Conservation (phyloP, 2,113 vertebrate genomes). For the Spilogale gracilis region DNA sequence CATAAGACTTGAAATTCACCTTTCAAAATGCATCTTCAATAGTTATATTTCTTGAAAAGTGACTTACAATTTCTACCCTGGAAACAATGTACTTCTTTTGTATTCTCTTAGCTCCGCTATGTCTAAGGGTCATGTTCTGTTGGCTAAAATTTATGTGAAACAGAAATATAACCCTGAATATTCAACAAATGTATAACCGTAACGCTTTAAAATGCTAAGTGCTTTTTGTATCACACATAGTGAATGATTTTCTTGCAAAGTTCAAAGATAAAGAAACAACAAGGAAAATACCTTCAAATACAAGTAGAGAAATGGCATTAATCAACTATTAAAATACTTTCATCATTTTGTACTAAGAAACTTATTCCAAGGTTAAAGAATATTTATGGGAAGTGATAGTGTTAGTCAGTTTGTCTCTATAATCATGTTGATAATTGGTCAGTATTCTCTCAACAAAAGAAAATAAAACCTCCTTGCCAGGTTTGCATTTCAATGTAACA, state of each 20-base stretch:
- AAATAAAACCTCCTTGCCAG: not conserved
- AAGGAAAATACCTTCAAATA: not conserved
- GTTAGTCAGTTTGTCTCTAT: not conserved
- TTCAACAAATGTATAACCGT: not conserved
- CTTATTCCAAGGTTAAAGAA: constrained; percentile 55
- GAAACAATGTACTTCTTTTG: not conserved
- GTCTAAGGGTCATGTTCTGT: not conserved
- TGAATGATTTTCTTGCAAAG: constrained; percentile 7
- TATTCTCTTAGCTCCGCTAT: not conserved
- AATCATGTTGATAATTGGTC: not conserved
- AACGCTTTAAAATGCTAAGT: constrained; percentile 41
- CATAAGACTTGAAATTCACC: not conserved
- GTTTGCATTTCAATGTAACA: not conserved
- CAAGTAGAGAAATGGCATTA: constrained; percentile 21
- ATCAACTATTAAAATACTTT: constrained; percentile 38
- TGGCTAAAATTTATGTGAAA: constrained; percentile 39
- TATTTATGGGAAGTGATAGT: not conserved
- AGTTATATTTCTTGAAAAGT: not conserved
- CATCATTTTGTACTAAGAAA: constrained; percentile 3
- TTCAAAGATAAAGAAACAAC: not conserved
- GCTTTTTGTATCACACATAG: not conserved
- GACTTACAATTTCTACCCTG: not conserved
- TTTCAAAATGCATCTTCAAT: not conserved
- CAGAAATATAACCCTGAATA: constrained; percentile 11
- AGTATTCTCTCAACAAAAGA: not conserved